Base-by-base conservation (phyloP, 2,888 invertebrate species). In the Meandrusa payeni region DNA sequence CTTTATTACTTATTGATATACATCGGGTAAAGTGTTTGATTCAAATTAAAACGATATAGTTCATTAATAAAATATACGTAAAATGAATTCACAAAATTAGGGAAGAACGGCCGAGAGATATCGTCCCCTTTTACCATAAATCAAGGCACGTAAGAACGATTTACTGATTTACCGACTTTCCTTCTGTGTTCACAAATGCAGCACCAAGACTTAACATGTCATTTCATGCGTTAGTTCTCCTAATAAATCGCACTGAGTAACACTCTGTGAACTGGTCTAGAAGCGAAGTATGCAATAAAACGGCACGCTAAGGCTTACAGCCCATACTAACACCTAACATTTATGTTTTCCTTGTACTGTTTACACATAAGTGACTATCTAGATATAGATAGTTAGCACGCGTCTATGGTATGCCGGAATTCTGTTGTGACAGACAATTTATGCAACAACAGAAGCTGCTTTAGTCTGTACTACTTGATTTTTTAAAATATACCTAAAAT, bases 161-260 rank as follows among this genome's bases (percentile, higher is more conserved):
- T 76, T 79, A 79, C 76, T 79, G 80, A 82, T 80, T 79, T 81
- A 79, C 69, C 57, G 72, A 66, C 69, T 63, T 64, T 67, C 63
- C 52, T 64, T 19, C 17, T 32, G 65, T 43, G 47, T 17, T 34
- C 61, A 57, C 59, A 60, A 27, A 26, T 26, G 23, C 20, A 33
- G 13, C 29, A 22, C 12, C 7, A 12, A 38, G 11, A 13, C 26
- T 39, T 32, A 34, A 22, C 27, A 23, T 36, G 33, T 37, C 34
- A 27, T 31, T 37, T 29, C 23, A 26, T 23, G 39, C 9, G 11
- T 23, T 39, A 34, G 11, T 10, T 15, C 17, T 45, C 37, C 36
- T 54, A 53, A 54, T 55, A 58, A 57, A 51, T 54, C 52, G 53
- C 51, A 48, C 47, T 41, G 46, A 45, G 51, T 47, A 44, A 50